Base-by-base conservation (phyloP, 2,888 invertebrate species). In the Caenorhabditis wallacei region DNA sequence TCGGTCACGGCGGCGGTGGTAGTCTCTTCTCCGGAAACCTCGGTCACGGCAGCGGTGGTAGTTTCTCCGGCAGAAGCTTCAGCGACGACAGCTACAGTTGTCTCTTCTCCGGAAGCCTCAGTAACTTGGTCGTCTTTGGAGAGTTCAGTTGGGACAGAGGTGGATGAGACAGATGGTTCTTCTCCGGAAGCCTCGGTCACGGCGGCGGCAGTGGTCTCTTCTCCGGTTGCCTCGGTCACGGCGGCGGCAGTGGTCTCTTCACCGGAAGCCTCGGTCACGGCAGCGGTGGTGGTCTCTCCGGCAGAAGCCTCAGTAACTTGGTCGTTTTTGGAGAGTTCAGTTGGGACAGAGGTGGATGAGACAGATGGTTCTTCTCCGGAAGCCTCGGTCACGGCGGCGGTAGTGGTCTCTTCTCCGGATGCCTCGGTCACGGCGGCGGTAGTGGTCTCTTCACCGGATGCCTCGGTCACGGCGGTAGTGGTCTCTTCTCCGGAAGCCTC, bases 11-110 rank as follows among this genome's bases (percentile, higher is more conserved):
- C 61, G 16, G 57, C 75, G 3, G 71, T 61, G 40, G 72, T 74
- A 22, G 61, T 16, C 40, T 66, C 59, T 57, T 71, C 78, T 30
- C 48, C 57, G 2, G 74, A 68, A 22, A 26, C 63, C 56, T 54
- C 54, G 11, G 68, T 61, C 30, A 30, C 46, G n/a, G 53, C 54
- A 13, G 26, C 57, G 5, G 66, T 64, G 11, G 66, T 53, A 10
- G 54, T 22, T 30, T 56, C 66, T 43, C 59, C 76, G 46, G 68
- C 80, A 35, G 63, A 61, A 63, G 59, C 84, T 63, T 81, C 63
- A 56, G 80, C 63, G n/a, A 63, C 70, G 35, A 48, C 13, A n/a
- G 68, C 43, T 0, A 51, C 59, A 18, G 70, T 46, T 24, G 82
- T 20, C n/a, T 69, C 69, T 59, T 64, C 57, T 46, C 53, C 64